Evolutionary conservation across 2,113 vertebrate genomes (phyloP).

Genomic region (Oryzias celebensis): DNA sequence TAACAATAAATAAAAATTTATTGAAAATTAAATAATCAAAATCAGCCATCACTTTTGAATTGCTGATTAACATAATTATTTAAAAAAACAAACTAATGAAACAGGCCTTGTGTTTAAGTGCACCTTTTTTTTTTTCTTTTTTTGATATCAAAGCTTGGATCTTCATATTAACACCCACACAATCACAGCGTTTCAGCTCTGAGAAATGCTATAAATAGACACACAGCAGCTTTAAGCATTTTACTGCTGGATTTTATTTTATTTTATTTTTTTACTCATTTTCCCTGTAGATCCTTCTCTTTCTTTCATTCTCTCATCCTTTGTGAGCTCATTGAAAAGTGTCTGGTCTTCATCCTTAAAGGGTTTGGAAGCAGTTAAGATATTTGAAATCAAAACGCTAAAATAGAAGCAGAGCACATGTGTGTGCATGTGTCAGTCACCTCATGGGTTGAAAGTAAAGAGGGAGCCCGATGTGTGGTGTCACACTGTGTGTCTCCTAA

Average conservation of each 20-base stretch:
- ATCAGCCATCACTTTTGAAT: too few relatives aligned
- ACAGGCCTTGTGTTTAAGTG: constrained; percentile 32
- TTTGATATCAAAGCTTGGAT: constrained; percentile 61
- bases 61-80: too few relatives aligned
- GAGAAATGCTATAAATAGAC: constrained; percentile 59
- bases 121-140: constrained; percentile 2
- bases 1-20: too few relatives aligned
- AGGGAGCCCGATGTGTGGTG: constrained; percentile 37
- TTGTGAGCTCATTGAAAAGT: constrained; percentile 23
- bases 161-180: constrained; percentile 65
- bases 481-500: constrained; percentile 28
- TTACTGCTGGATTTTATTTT: constrained; percentile 52
- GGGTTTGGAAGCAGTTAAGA: constrained; percentile 12
- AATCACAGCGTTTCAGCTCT: constrained; percentile 51
- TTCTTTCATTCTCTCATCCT: constrained; percentile 26
- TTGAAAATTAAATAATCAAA: too few relatives aligned
- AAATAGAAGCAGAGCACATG: background rate
- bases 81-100: too few relatives aligned
- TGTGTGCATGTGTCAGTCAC: constrained; percentile 25
- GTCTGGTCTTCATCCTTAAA: constrained; percentile 1
- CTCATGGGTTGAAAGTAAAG: constrained; percentile 35
- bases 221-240: constrained; percentile 59
- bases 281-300: constrained; percentile 29
- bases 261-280: constrained; percentile 57
- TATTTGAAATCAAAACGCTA: constrained; percentile 13